Evolutionary conservation across 2,797 vertebrate species (phyloP).

Genomic region (Setipinna tenuifilis): DNA sequence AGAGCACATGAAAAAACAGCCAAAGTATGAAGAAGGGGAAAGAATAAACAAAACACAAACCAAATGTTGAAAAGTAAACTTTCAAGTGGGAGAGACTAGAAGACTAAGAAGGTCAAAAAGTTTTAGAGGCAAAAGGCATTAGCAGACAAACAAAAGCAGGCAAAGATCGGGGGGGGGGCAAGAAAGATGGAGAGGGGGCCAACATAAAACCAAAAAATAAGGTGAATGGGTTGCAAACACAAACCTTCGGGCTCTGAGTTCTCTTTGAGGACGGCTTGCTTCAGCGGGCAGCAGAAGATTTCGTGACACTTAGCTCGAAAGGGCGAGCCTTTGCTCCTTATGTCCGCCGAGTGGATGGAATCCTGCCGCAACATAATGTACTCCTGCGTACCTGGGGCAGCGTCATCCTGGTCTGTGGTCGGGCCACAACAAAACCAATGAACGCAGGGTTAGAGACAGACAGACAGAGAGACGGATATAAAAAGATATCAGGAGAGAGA

Average conservation of each 20-base stretch:
- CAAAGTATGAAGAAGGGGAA: conserved; percentile 3
- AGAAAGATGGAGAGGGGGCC: conserved; percentile 23
- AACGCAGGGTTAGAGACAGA: conserved; percentile 86
- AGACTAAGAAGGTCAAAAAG: too few species aligned
- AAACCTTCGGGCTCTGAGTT: conserved; percentile 98
- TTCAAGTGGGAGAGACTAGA: too few species aligned
- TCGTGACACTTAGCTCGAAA: conserved; percentile 99
- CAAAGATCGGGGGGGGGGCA: conserved; percentile 38
- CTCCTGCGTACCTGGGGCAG: conserved; percentile 99
- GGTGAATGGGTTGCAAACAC: conserved; percentile 87
- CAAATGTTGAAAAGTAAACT: background rate
- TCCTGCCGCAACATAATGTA: conserved; percentile 99
- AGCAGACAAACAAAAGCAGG: conserved; percentile 53
- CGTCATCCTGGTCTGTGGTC: conserved; percentile 99
- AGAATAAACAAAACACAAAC: conserved; percentile 51
- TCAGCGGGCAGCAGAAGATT: conserved; percentile 99
- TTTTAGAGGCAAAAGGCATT: conserved; percentile 38
- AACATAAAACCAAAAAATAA: conserved; percentile 70
- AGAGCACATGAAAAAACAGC: conserved; percentile 14
- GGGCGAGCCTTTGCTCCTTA: conserved; percentile 99
- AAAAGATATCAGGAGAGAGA: conserved; percentile 38
- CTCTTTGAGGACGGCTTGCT: conserved; percentile 99
- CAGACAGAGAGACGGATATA: conserved; percentile 56
- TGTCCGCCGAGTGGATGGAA: conserved; percentile 99
- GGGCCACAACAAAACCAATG: conserved; percentile 60